A percentile compares a stretch with the other conserved stretches of the same genome.
Evolutionary conservation across 2,113 vertebrate genomes (phyloP).

Genomic region (Spea multiplicata): DNA sequence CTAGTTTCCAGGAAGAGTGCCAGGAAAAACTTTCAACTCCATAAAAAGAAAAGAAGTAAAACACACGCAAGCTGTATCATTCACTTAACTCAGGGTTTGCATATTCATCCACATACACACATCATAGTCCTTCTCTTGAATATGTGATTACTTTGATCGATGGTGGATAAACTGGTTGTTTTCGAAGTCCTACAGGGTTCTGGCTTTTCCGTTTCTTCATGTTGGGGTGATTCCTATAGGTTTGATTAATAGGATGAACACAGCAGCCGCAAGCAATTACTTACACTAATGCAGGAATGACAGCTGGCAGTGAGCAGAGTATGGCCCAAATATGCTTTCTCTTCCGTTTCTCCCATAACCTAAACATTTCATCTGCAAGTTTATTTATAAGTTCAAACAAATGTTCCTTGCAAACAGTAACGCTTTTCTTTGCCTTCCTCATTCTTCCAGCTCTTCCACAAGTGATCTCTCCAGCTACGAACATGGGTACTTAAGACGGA

Average conservation of each 20-base stretch:
- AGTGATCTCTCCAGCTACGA: constrained; percentile 83
- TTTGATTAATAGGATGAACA: constrained; percentile 58
- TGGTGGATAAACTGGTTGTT: constrained; percentile 51
- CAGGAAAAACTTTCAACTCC: constrained; percentile 66
- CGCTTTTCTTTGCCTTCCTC: constrained; percentile 44
- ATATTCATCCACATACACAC: background rate
- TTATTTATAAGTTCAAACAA: constrained; percentile 60
- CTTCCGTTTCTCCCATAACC: constrained; percentile 59
- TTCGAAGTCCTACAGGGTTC: constrained; percentile 24
- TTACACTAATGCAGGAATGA: constrained; percentile 58
- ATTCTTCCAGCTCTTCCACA: constrained; percentile 78
- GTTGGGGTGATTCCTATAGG: constrained; percentile 44
- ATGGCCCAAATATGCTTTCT: constrained; percentile 67
- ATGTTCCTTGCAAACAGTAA: constrained; percentile 48
- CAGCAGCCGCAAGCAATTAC: constrained; percentile 60
- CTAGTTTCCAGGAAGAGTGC: constrained; percentile 68
- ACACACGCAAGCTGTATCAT: constrained; percentile 45
- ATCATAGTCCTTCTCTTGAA: background rate
- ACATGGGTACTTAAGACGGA: constrained; percentile 82
- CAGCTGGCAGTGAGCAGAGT: constrained; percentile 57
- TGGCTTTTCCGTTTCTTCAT: constrained; percentile 19
- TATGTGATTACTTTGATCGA: constrained; percentile 48
- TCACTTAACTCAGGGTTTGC: background rate
- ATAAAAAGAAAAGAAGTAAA: constrained; percentile 69
- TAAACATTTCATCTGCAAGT: constrained; percentile 64